Percentiles rank a stretch among this genome's conserved stretches.
Evolutionary conservation across 2,113 vertebrate species (phyloP).

Genomic region (Rhizomys pruinosus): DNA sequence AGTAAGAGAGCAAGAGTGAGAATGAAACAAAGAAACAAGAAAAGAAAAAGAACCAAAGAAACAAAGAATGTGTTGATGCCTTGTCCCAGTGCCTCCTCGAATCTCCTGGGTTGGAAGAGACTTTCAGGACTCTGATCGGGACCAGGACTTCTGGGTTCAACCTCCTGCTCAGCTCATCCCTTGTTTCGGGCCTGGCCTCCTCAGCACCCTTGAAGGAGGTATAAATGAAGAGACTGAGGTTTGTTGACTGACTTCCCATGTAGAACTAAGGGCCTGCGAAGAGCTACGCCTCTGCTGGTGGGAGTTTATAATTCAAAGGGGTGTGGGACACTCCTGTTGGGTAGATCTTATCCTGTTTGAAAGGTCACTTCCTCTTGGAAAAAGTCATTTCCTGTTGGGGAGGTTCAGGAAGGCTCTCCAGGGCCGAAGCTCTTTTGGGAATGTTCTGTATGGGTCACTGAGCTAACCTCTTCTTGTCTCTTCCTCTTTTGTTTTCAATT

Average conservation of each 20-base stretch:
- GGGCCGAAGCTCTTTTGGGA: slow-evolving; percentile 7
- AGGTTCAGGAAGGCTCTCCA: neutral
- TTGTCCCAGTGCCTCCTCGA: neutral
- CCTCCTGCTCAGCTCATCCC: neutral
- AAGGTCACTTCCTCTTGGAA: neutral
- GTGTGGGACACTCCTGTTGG: neutral
- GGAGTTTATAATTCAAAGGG: neutral
- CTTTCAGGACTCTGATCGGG: neutral
- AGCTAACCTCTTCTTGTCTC: neutral
- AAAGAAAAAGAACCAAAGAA: too few species aligned
- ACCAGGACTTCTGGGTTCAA: neutral
- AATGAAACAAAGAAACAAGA: too few species aligned
- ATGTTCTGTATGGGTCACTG: neutral
- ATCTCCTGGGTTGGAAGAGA: neutral
- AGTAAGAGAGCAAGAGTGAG: too few species aligned
- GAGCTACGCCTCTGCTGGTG: neutral
- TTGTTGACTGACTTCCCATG: too few species aligned
- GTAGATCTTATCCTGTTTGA: neutral
- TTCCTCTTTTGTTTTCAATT: too few species aligned
- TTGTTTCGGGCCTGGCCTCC: neutral
- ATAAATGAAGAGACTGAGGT: too few species aligned
- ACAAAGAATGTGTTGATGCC: neutral
- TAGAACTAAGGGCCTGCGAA: neutral
- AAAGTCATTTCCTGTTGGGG: neutral
- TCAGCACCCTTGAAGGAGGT: neutral